phyloP scores from a whole-genome alignment of 2,797 vertebrate species.

The Gadopsis bispinosus region DNA sequence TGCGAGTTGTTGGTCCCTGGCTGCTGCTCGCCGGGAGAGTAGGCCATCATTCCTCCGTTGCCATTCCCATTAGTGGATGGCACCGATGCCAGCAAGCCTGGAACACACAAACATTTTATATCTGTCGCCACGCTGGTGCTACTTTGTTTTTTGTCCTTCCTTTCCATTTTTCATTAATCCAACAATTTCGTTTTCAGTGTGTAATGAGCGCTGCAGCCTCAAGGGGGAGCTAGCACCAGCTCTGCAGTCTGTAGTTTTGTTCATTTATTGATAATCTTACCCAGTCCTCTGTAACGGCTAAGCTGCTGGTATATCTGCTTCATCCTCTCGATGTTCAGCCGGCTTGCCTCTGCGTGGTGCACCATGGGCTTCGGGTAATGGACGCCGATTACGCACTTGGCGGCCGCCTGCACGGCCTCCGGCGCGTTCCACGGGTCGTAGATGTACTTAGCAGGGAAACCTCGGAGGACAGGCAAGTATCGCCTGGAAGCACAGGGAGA shows the following conservation, averaged over 20 bases:
- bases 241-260: neutral
- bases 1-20: constrained; percentile 75
- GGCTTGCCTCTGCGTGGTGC: constrained; percentile 85
- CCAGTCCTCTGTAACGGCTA: constrained; percentile 84
- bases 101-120: neutral
- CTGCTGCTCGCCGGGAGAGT: constrained; percentile 83
- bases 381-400: constrained; percentile 84
- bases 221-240: neutral
- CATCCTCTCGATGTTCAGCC: constrained; percentile 89
- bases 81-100: constrained; percentile 84
- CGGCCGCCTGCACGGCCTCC: constrained; percentile 79
- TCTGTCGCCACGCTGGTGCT: no score
- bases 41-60: constrained; percentile 82
- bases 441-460: constrained; percentile 87
- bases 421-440: constrained; percentile 88
- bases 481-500: constrained; percentile 83
- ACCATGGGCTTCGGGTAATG: constrained; percentile 88
- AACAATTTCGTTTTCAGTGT: neutral
- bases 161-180: no score
- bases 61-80: constrained; percentile 84
- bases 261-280: constrained; percentile 58
- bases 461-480: constrained; percentile 86
- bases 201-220: no score
- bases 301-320: constrained; percentile 89
- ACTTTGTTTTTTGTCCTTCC: no score